Evolutionary conservation across 2,113 vertebrate genomes (phyloP).

Genomic region (Phrynosoma platyrhinos): DNA sequence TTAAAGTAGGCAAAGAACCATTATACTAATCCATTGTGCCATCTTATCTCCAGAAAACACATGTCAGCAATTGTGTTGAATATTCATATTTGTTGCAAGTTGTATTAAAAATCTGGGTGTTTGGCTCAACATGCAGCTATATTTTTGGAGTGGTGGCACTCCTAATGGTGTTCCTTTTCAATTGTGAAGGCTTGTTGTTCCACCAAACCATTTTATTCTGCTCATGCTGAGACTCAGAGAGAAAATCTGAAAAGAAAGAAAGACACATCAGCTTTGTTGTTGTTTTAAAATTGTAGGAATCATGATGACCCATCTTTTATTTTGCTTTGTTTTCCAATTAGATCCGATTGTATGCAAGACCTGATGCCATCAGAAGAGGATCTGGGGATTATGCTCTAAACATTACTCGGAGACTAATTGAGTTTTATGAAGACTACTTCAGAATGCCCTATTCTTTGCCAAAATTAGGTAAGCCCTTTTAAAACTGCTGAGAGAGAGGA

Average conservation of each 20-base stretch:
- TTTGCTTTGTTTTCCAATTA: conserved; percentile 73
- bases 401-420: conserved; percentile 95
- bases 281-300: conserved; percentile 46
- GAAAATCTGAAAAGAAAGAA: background rate
- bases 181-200: conserved; percentile 61
- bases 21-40: conserved; percentile 74
- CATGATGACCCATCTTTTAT: conserved; percentile 53
- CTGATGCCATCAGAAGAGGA: conserved; percentile 93
- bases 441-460: conserved; percentile 97
- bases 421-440: conserved; percentile 99
- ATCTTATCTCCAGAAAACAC: conserved; percentile 78
- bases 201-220: conserved; percentile 18
- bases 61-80: conserved; percentile 73
- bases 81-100: conserved; percentile 72
- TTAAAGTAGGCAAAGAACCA: conserved; percentile 69
- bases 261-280: conserved; percentile 38
- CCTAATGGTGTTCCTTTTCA: conserved; percentile 56
- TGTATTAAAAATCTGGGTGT: conserved; percentile 64
- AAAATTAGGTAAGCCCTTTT: conserved; percentile 92
- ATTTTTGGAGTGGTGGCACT: conserved; percentile 52
- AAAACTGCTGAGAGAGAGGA: background rate
- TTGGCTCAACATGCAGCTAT: conserved; percentile 38
- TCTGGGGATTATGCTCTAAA: conserved; percentile 96
- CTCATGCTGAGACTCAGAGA: background rate
- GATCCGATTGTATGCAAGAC: conserved; percentile 95